Evolutionary conservation across 2,113 vertebrate species (phyloP).

Genomic region (Hippocampus mohnikei): DNA sequence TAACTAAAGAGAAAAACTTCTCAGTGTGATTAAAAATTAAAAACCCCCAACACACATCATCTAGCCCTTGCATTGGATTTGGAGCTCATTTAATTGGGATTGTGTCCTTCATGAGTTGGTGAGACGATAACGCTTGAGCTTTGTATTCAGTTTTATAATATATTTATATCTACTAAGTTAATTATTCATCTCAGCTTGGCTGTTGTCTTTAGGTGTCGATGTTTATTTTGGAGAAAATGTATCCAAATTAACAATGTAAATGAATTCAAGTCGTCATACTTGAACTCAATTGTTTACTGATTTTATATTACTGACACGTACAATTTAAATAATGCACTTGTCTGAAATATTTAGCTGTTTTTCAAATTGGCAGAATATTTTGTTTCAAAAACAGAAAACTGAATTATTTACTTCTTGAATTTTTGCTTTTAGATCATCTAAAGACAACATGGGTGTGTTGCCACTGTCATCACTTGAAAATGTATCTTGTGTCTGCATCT

Average conservation of each 20-base stretch:
- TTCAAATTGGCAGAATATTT: not conserved
- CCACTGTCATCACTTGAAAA: not conserved
- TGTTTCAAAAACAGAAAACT: not conserved
- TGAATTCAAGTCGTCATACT: not conserved
- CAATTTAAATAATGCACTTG: not conserved
- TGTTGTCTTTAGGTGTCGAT: constrained; percentile 6
- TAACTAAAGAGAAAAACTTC: not conserved
- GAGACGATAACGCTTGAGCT: constrained; percentile 25
- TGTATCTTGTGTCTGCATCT: constrained; percentile 9
- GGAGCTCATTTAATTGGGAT: not conserved
- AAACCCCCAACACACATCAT: not conserved
- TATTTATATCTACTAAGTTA: constrained; percentile 13
- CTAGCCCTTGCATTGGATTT: not conserved
- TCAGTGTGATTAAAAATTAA: not conserved
- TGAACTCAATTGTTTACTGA: not conserved
- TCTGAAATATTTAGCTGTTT: not conserved
- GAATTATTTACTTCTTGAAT: not conserved
- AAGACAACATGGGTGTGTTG: constrained; percentile 5
- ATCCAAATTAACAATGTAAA: not conserved
- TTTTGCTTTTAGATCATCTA: too few species aligned
- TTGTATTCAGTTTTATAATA: constrained; percentile 1
- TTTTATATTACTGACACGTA: not conserved
- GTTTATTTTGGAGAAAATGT: not conserved
- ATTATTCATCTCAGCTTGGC: constrained; percentile 7
- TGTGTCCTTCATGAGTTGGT: not conserved